A percentile compares a stretch with the other conserved stretches of the same genome.
Conservation (phyloP, 2,113 vertebrate genomes). For the Toxostoma redivivum region DNA sequence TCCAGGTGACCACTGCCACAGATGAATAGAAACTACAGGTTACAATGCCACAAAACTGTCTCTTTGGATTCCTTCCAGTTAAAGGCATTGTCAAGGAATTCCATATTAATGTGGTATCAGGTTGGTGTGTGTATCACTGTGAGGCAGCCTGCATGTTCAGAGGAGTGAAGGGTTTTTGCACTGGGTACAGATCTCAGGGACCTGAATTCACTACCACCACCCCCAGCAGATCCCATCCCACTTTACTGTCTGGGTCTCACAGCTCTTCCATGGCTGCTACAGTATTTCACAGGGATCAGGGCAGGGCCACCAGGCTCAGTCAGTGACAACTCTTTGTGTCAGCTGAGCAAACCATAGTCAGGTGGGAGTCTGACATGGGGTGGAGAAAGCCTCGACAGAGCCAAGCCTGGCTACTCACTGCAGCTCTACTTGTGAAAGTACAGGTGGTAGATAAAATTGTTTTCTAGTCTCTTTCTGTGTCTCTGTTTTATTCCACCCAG, state of each 20-base stretch:
- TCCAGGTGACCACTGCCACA: background rate
- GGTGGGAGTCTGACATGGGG: background rate
- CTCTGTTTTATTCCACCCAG: background rate
- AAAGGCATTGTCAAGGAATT: background rate
- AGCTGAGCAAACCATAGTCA: background rate
- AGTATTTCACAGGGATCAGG: background rate
- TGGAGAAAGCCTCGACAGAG: background rate
- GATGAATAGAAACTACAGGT: background rate
- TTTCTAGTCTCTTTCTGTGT: background rate
- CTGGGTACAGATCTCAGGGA: background rate
- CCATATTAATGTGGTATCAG: background rate
- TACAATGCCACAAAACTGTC: background rate
- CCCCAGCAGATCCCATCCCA: background rate
- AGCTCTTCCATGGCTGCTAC: background rate
- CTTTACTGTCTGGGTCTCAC: fast-evolving
- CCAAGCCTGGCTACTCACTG: background rate
- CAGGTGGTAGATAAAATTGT: background rate
- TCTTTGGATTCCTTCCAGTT: background rate
- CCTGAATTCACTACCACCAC: background rate
- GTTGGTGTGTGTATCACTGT: fast-evolving
- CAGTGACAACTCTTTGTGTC: background rate
- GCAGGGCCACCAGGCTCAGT: background rate
- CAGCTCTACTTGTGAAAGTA: background rate
- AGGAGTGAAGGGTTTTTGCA: background rate
- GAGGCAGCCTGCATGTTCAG: fast-evolving